Base-by-base conservation (phyloP, 2,113 vertebrate genomes). In the Lophochroa leadbeateri region DNA sequence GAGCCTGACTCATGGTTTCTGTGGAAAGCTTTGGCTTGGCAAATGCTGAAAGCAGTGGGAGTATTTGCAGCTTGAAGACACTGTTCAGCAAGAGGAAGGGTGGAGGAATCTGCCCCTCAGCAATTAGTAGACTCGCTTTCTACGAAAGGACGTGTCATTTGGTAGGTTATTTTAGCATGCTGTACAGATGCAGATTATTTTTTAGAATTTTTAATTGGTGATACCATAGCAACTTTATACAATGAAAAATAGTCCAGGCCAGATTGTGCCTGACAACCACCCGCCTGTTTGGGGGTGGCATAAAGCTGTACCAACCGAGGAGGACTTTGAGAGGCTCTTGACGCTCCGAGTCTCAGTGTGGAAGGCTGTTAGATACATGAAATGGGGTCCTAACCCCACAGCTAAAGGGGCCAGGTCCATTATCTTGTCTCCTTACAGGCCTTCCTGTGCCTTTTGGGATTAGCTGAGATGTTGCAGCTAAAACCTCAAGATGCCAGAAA, bases 201-300 rank as follows among this genome's bases (percentile, higher is more conserved):
- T 97, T 96, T 96, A 97, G 96, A 96, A 94, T 95, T 96, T 96
- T 96, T 96, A 97, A 97, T 94, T 97, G 95, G 95, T 90, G 94
- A 97, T 97, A 93, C 96, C 95, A 96, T 97, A 97, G 96, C 96
- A 97, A 97, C 96, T 95, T 97, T 95, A 93, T 97, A 96, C 96
- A 96, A 96, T 96, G 94, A 96, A 96, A 95, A 96, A 94, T 90
- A 93, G 96, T 82, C 94, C 95, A 88, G 90, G 72, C 96, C 96
- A 97, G 96, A 97, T 96, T 97, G 96, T 91, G 96, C 96, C 92
- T 97, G 90, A 97, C 92, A 96, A 93, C 95, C 95, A 95, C 94
- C 92, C 69, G 94, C 92, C 88, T 97, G 95, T 90, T 88, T 96
- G 96, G 95, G 95, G 96, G 96, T 95, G 96, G 96, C 90, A 86